Evolutionary conservation across 2,113 vertebrate species (phyloP).

Genomic region (Varanus salvator): DNA sequence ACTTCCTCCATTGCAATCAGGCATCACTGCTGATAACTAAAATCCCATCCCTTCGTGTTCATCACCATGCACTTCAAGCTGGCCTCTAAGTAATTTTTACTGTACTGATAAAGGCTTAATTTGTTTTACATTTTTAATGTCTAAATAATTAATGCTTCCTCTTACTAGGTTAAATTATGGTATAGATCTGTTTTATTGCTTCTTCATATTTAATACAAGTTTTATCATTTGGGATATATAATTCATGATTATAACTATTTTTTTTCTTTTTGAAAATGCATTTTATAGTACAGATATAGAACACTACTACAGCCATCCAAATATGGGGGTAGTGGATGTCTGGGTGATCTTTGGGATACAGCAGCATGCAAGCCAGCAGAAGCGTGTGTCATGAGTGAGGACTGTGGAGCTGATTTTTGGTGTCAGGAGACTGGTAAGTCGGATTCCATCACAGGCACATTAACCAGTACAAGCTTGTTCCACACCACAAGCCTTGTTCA

Average conservation of each 20-base stretch:
- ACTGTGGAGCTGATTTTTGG: constrained; percentile 85
- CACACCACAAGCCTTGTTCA: background rate
- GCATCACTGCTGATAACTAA: background rate
- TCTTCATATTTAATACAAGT: background rate
- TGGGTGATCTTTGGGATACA: constrained; percentile 80
- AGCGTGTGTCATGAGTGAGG: constrained; percentile 69
- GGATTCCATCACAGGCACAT: background rate
- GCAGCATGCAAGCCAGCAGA: constrained; percentile 69
- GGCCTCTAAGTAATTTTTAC: constrained; percentile 15
- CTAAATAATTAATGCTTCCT: constrained; percentile 22
- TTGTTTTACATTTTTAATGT: constrained; percentile 15
- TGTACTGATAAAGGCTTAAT: constrained; percentile 24
- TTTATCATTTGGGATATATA: background rate
- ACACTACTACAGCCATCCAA: constrained; percentile 77
- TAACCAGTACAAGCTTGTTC: background rate
- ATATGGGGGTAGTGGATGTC: constrained; percentile 80
- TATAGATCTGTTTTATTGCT: constrained; percentile 9
- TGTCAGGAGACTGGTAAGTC: constrained; percentile 84
- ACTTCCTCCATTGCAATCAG: background rate
- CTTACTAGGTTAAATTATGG: constrained; percentile 12
- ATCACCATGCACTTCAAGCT: background rate
- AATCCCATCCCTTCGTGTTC: background rate
- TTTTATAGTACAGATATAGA: constrained; percentile 81
- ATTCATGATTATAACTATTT: background rate
- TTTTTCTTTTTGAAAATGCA: background rate